phyloP scores from a whole-genome alignment of 2,888 invertebrate species.

The Eilema caniola region DNA sequence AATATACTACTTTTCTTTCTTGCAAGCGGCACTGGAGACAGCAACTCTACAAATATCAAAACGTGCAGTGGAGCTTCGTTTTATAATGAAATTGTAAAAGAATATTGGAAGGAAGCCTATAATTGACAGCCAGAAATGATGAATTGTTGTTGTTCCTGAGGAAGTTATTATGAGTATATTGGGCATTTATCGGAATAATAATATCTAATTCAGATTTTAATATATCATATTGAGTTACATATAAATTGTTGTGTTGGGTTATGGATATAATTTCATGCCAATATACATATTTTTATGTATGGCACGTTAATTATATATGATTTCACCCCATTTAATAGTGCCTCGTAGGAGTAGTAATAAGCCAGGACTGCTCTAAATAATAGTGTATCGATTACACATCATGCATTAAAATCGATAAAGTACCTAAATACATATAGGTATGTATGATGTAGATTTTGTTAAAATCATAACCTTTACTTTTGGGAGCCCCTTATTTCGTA shows the following conservation, averaged over 20 bases:
- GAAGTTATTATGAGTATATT: slow-evolving; percentile 2
- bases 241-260: neutral
- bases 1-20: neutral
- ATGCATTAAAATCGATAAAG: too few relatives aligned
- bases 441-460: too few relatives aligned
- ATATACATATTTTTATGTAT: slow-evolving; percentile 1
- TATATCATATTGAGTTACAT: neutral
- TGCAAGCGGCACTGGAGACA: neutral
- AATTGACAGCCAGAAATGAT: slow-evolving; percentile 2
- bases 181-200: neutral
- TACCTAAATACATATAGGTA: too few relatives aligned
- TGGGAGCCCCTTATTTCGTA: too few relatives aligned
- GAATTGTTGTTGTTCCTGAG: neutral
- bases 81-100: neutral
- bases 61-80: neutral
- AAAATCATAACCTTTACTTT: too few relatives aligned
- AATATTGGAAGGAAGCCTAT: slow-evolving; percentile 4
- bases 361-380: too few relatives aligned
- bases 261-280: neutral
- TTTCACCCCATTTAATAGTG: too few relatives aligned
- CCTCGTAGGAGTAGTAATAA: too few relatives aligned
- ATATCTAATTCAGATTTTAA: neutral
- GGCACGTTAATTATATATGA: too few relatives aligned
- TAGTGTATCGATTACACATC: too few relatives aligned
- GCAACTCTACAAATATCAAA: neutral